Conservation (phyloP, 2,797 vertebrate genomes). For the Cynodonichthys magdalenae region DNA sequence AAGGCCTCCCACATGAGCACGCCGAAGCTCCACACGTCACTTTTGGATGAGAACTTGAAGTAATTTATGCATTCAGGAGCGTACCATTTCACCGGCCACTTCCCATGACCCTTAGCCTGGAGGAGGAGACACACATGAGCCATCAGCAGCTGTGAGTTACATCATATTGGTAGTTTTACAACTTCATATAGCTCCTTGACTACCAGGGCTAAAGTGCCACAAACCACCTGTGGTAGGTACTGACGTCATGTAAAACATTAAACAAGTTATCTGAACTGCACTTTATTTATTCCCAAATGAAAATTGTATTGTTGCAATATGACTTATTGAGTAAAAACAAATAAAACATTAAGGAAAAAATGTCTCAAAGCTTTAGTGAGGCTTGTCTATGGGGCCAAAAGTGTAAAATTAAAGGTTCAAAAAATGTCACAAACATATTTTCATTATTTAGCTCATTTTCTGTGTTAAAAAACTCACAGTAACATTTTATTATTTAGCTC, state of each 20-base stretch:
- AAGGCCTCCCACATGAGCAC: conserved; percentile 98
- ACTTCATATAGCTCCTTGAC: not conserved
- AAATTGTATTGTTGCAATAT: too few relatives aligned
- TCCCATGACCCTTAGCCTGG: conserved; percentile 92
- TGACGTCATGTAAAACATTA: not conserved
- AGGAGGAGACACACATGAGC: conserved; percentile 11
- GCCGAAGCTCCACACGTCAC: conserved; percentile 98
- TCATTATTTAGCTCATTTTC: too few relatives aligned
- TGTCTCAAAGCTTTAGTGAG: too few relatives aligned
- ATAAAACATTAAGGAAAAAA: too few relatives aligned
- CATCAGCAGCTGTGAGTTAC: not conserved
- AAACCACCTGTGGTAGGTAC: not conserved
- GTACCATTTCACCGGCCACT: conserved; percentile 99
- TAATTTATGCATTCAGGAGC: conserved; percentile 97
- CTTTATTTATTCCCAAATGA: too few relatives aligned
- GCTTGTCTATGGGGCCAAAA: too few relatives aligned
- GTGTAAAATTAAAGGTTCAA: too few relatives aligned
- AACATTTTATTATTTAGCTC: too few relatives aligned
- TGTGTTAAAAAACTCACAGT: too few relatives aligned
- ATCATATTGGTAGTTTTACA: not conserved
- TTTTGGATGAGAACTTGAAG: conserved; percentile 95
- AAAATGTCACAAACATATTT: too few relatives aligned
- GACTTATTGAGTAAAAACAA: too few relatives aligned
- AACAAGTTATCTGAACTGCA: too few relatives aligned
- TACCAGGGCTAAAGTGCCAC: not conserved